phyloP scores from a whole-genome alignment of 1,140 invertebrate genomes.

The Melitaea cinxia region DNA sequence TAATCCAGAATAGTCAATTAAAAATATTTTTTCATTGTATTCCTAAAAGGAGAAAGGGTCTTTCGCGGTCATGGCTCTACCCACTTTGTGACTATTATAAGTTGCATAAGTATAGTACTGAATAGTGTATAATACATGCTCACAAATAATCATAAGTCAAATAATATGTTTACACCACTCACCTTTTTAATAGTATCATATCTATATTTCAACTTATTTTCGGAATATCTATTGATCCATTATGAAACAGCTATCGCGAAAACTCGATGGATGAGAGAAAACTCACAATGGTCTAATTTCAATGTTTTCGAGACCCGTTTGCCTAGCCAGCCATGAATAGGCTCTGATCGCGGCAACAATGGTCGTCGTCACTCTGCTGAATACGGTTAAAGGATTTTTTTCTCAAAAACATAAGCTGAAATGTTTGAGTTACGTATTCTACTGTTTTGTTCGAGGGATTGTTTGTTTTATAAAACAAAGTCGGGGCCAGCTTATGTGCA shows the following conservation, averaged over 20 bases:
- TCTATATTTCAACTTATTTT: neutral
- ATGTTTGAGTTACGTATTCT: constrained; percentile 59
- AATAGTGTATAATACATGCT: too few relatives aligned
- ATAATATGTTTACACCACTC: too few relatives aligned
- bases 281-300: constrained; percentile 68
- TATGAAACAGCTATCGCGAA: constrained; percentile 23
- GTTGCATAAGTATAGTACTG: too few relatives aligned
- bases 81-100: too few relatives aligned
- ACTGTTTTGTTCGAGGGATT: constrained; percentile 61
- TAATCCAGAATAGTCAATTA: too few relatives aligned
- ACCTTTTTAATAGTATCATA: neutral
- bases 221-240: constrained; percentile 8
- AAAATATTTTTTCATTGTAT: too few relatives aligned
- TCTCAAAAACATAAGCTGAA: constrained; percentile 63
- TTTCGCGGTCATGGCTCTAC: too few relatives aligned
- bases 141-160: too few relatives aligned
- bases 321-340: constrained; percentile 61
- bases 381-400: constrained; percentile 62
- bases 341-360: constrained; percentile 63
- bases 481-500: constrained; percentile 9
- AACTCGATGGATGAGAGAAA: constrained; percentile 29
- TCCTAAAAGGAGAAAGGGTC: too few relatives aligned
- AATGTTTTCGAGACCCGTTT: constrained; percentile 67
- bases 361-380: constrained; percentile 48
- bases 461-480: constrained; percentile 44